Evolutionary conservation across 2,888 invertebrate genomes (phyloP).

Genomic region (Dryobota labecula): DNA sequence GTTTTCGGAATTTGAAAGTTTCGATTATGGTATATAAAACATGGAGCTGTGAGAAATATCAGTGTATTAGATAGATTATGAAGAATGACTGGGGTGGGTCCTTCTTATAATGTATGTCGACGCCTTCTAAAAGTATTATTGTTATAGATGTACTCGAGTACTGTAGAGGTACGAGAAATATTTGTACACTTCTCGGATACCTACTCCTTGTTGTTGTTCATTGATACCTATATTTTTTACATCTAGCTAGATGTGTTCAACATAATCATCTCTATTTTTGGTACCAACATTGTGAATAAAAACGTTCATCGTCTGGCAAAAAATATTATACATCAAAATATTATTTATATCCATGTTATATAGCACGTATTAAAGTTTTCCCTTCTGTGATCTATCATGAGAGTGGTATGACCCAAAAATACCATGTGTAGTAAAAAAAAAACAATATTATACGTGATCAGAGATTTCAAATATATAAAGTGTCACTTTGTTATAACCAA

Average conservation of each 20-base stretch:
- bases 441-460: constrained; percentile 37
- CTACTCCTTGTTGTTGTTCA: constrained; percentile 90
- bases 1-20: constrained; percentile 95
- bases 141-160: constrained; percentile 88
- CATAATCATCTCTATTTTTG: constrained; percentile 89
- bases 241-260: constrained; percentile 89
- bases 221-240: constrained; percentile 90
- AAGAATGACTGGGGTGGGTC: constrained; percentile 83
- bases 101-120: constrained; percentile 86
- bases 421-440: constrained; percentile 34
- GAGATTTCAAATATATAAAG: constrained; percentile 40
- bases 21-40: constrained; percentile 93
- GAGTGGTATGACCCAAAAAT: constrained; percentile 31
- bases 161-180: constrained; percentile 88
- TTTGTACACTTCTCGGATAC: constrained; percentile 89
- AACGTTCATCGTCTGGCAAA: constrained; percentile 71
- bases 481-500: constrained; percentile 40
- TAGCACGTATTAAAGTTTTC: constrained; percentile 46
- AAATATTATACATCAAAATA: constrained; percentile 67
- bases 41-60: constrained; percentile 88
- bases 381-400: constrained; percentile 69
- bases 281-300: constrained; percentile 77
- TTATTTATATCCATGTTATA: constrained; percentile 65
- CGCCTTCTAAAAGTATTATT: constrained; percentile 90
- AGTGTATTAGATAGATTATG: constrained; percentile 89